These are phyloP conservation scores for Eretmocerus hayati DNA, from an alignment of 2,888 invertebrate species.

Conservation along the genomic window DNA sequence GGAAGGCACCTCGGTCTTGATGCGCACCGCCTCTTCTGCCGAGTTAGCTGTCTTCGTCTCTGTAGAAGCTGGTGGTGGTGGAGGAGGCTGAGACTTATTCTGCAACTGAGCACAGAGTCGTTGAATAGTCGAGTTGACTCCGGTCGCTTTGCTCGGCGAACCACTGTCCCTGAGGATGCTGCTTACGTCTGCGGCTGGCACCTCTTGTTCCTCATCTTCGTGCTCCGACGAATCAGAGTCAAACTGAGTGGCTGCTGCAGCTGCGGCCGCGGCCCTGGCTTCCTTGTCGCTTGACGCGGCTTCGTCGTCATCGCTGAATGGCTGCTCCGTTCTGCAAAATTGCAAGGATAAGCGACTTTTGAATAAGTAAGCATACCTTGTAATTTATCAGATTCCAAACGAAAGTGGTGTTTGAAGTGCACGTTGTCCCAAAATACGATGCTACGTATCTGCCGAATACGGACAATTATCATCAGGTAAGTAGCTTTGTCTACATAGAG, in stretches of 20 bases:
- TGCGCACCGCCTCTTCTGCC: neutral
- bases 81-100: slow-evolving; percentile 26
- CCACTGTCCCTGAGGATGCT: slow-evolving; percentile 33
- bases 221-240: slow-evolving; percentile 37
- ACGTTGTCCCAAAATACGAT: too few species aligned
- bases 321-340: neutral
- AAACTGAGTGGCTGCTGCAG: slow-evolving; percentile 23
- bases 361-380: too few species aligned
- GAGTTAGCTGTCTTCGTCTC: slow-evolving; percentile 7
- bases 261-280: too few species aligned
- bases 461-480: too few species aligned
- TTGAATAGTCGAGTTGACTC: slow-evolving; percentile 42
- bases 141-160: slow-evolving; percentile 31
- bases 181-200: slow-evolving; percentile 33
- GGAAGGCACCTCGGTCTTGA: slow-evolving; percentile 7
- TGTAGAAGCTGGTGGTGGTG: slow-evolving; percentile 6
- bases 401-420: too few species aligned
- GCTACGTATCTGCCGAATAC: too few species aligned
- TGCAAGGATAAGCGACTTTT: neutral
- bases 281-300: too few species aligned
- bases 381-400: too few species aligned
- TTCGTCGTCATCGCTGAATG: too few species aligned
- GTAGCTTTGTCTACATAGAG: too few species aligned
- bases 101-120: slow-evolving; percentile 42
- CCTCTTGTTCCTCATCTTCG: slow-evolving; percentile 26